These are phyloP conservation scores for Aquatica leii DNA, from an alignment of 2,888 invertebrate species.

Conservation along the genomic window DNA sequence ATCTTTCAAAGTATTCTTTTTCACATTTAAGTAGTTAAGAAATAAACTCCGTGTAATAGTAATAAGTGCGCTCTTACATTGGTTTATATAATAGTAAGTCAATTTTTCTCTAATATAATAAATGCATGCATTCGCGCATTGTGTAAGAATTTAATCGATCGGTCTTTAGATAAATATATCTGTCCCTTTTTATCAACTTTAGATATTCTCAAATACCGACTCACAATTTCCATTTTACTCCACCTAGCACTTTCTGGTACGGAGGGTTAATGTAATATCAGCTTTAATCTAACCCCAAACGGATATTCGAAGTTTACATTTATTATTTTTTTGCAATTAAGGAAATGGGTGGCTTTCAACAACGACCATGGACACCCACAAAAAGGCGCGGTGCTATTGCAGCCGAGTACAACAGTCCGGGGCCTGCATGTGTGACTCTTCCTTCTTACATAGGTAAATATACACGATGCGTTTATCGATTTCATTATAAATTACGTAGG, in stretches of 20 bases:
- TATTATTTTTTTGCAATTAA: conserved; percentile 3
- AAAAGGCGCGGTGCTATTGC: conserved; percentile 88
- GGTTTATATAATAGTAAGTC: too few species aligned
- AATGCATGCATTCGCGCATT: too few species aligned
- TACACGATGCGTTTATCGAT: not conserved
- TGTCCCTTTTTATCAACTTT: not conserved
- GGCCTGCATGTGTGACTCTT: conserved; percentile 85
- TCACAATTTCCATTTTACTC: too few species aligned
- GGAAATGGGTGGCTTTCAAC: conserved; percentile 76
- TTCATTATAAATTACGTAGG: conserved; percentile 58
- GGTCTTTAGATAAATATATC: not conserved
- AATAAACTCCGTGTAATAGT: too few species aligned
- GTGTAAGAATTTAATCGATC: not conserved
- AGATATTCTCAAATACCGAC: not conserved
- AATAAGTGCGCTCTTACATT: too few species aligned
- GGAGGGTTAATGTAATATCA: conserved; percentile 7
- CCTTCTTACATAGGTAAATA: conserved; percentile 80
- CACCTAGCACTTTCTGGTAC: conserved; percentile 32
- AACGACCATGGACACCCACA: conserved; percentile 90
- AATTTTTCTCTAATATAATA: too few species aligned
- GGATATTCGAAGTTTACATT: not conserved
- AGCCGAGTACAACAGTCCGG: conserved; percentile 86
- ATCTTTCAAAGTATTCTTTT: conserved; percentile 18
- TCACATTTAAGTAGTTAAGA: conserved; percentile 14
- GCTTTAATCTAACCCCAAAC: not conserved